Evolutionary conservation across 2,797 vertebrate genomes (phyloP).

Genomic region (Pterois miles): DNA sequence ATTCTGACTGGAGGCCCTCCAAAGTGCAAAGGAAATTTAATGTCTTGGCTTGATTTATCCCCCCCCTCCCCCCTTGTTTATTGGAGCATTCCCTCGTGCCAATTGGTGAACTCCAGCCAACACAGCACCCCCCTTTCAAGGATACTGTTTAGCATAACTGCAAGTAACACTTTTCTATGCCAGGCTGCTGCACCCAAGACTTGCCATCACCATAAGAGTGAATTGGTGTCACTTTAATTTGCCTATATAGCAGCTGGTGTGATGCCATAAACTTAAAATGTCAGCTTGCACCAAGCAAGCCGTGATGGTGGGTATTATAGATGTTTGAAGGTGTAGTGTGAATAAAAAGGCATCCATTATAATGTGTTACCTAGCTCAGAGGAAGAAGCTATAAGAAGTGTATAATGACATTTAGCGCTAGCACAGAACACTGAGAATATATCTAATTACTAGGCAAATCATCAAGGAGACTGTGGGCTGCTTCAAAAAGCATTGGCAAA

Average conservation of each 20-base stretch:
- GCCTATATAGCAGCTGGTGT: not conserved
- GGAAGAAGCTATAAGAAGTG: conserved; percentile 45
- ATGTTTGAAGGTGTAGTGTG: conserved; percentile 12
- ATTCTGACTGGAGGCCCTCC: conserved; percentile 22
- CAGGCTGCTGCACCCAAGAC: conserved; percentile 18
- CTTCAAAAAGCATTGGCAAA: conserved; percentile 13
- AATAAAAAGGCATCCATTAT: conserved; percentile 58
- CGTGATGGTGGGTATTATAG: not conserved
- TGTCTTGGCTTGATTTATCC: conserved; percentile 47
- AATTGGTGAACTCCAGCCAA: conserved; percentile 15
- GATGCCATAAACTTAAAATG: conserved; percentile 13
- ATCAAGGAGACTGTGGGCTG: conserved; percentile 22
- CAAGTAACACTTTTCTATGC: not conserved
- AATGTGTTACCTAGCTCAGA: conserved; percentile 52
- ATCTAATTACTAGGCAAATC: conserved; percentile 55
- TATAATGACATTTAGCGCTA: conserved; percentile 53
- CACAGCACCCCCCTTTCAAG: conserved; percentile 7
- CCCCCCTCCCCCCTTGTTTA: not conserved
- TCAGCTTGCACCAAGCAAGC: conserved; percentile 15
- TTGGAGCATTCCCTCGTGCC: conserved; percentile 6
- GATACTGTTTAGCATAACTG: not conserved
- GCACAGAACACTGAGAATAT: conserved; percentile 34
- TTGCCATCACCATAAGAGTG: conserved; percentile 8
- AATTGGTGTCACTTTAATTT: conserved; percentile 47
- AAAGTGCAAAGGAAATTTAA: conserved; percentile 28